Percentiles rank a stretch among this genome's conserved stretches.
Conservation (phyloP, 1,140 invertebrate species). For the Formica exsecta region DNA sequence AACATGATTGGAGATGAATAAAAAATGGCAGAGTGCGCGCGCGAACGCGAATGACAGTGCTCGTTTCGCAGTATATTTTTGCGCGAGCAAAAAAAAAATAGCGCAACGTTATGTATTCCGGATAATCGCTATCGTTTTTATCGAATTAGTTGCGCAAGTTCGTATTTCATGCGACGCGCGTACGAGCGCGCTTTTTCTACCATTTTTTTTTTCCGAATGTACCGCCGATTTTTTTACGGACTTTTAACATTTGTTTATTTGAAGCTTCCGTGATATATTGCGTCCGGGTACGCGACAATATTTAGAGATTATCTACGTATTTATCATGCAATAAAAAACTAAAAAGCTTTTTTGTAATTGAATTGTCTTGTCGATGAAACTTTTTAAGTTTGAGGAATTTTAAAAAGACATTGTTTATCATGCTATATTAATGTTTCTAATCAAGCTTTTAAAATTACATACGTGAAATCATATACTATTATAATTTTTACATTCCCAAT, state of each 20-base stretch:
- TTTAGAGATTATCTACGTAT: background rate
- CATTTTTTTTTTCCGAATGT: conserved; percentile 33
- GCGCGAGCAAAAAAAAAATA: conserved; percentile 8
- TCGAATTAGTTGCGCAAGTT: conserved; percentile 59
- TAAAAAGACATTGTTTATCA: background rate
- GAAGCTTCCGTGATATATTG: conserved; percentile 6
- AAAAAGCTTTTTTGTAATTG: background rate
- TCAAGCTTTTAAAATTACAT: background rate
- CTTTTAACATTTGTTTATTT: conserved; percentile 60
- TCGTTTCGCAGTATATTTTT: background rate
- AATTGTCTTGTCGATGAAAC: background rate
- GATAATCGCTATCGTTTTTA: conserved; percentile 65
- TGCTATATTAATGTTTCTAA: background rate
- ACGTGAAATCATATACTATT: too few relatives aligned
- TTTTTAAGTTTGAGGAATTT: background rate
- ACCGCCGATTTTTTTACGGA: conserved; percentile 35
- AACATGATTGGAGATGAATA: conserved; percentile 58
- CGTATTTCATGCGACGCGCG: conserved; percentile 47
- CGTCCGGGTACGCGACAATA: background rate
- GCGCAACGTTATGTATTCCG: conserved; percentile 43
- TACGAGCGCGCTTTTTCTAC: background rate
- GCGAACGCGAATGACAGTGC: conserved; percentile 40
- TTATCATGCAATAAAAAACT: background rate
- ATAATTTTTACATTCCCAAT: background rate
- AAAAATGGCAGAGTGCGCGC: conserved; percentile 32